These are phyloP conservation scores for Clinocottus analis DNA, from an alignment of 2,113 vertebrate species.

Conservation along the genomic window DNA sequence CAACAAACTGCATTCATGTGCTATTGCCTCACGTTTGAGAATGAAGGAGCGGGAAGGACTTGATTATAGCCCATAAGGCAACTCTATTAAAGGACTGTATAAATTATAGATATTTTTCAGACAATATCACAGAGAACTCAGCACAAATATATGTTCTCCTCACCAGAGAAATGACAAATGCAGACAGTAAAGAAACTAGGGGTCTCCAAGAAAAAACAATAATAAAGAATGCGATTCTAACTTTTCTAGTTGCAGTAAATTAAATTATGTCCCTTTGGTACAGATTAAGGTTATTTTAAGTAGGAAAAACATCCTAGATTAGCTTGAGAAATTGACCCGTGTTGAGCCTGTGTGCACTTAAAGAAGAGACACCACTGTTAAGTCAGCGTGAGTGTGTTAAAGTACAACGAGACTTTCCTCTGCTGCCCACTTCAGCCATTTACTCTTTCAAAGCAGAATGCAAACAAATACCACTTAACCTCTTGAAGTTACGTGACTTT, in stretches of 20 bases:
- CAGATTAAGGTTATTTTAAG: slow-evolving; percentile 56
- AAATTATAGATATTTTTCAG: slow-evolving; percentile 53
- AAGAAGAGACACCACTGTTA: slow-evolving; percentile 45
- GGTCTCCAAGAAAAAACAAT: too few relatives aligned
- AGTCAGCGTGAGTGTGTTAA: slow-evolving; percentile 31
- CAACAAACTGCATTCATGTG: slow-evolving; percentile 37
- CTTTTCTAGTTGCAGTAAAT: slow-evolving; percentile 40
- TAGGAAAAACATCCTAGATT: slow-evolving; percentile 39
- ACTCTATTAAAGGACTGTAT: slow-evolving; percentile 57
- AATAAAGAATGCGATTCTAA: slow-evolving; percentile 49
- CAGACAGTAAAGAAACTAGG: slow-evolving; percentile 6
- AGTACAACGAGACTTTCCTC: slow-evolving; percentile 26
- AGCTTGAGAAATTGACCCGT: slow-evolving; percentile 37
- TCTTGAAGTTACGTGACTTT: not conserved
- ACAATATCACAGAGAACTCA: slow-evolving; percentile 45
- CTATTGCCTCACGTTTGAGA: slow-evolving; percentile 61
- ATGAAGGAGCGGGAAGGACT: slow-evolving; percentile 51
- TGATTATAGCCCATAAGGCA: slow-evolving; percentile 64
- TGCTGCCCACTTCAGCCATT: not conserved
- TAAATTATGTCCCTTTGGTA: slow-evolving; percentile 45
- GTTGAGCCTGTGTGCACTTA: slow-evolving; percentile 39
- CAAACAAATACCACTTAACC: not conserved
- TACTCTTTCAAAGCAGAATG: not conserved
- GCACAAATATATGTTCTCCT: slow-evolving; percentile 45
- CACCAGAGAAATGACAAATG: slow-evolving; percentile 43